Evolutionary conservation across 2,797 vertebrate genomes (phyloP).

Genomic region (Halcyon chelicuti): DNA sequence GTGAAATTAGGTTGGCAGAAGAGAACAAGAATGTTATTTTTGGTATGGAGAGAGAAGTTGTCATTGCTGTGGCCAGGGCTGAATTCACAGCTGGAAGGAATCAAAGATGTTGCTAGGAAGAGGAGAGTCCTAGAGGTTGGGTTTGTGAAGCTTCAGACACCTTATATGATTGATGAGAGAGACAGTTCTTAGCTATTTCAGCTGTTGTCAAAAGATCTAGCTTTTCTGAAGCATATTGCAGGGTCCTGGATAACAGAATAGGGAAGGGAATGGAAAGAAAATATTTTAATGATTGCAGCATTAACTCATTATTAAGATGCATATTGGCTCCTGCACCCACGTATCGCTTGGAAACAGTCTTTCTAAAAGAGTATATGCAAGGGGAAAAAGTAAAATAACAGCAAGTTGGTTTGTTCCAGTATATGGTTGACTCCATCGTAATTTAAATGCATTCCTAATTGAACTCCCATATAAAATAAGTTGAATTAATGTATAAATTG

Average conservation of each 20-base stretch:
- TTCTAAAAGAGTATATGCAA: neutral
- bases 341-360: neutral
- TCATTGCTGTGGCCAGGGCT: neutral
- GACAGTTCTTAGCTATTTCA: neutral
- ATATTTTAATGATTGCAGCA: neutral
- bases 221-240: neutral
- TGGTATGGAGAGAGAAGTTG: neutral
- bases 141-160: neutral
- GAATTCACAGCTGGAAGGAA: neutral
- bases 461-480: neutral
- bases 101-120: neutral
- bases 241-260: neutral
- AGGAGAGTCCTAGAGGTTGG: neutral
- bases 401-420: neutral
- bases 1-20: neutral
- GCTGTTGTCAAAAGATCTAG: neutral
- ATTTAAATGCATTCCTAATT: neutral
- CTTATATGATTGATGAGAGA: neutral
- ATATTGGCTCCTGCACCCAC: accelerated
- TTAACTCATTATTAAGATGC: neutral
- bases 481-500: constrained; percentile 4
- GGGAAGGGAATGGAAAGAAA: neutral
- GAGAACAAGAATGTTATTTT: neutral
- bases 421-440: neutral
- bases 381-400: neutral